Evolutionary conservation across 1,140 invertebrate species (phyloP).

Genomic region (Bombyx mandarina): DNA sequence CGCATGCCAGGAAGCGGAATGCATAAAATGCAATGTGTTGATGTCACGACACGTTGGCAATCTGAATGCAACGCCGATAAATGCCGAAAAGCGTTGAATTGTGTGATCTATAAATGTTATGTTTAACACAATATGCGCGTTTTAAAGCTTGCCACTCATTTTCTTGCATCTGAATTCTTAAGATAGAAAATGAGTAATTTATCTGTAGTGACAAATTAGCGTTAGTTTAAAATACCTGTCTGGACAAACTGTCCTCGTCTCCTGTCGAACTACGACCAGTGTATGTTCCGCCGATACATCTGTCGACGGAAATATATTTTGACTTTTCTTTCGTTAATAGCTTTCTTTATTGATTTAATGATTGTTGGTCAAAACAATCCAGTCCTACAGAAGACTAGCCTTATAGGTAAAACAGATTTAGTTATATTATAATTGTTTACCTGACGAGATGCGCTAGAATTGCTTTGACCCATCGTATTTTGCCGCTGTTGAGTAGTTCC

Average conservation of each 20-base stretch:
- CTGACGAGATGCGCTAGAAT: conserved; percentile 95
- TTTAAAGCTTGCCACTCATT: conserved; percentile 4
- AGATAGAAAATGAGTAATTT: conserved; percentile 10
- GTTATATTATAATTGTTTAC: conserved; percentile 29
- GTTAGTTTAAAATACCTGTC: conserved; percentile 48
- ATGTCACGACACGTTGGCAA: too few relatives aligned
- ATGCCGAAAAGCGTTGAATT: not conserved
- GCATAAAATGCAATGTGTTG: too few relatives aligned
- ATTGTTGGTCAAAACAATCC: too few relatives aligned
- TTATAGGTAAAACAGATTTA: too few relatives aligned
- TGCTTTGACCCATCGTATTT: conserved; percentile 97
- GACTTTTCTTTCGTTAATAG: too few relatives aligned
- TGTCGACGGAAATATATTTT: conserved; percentile 10
- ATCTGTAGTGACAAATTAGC: not conserved
- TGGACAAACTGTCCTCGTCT: conserved; percentile 76
- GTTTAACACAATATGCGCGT: not conserved
- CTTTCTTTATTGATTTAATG: too few relatives aligned
- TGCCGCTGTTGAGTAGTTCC: conserved; percentile 98
- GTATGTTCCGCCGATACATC: conserved; percentile 82
- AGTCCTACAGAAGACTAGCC: too few relatives aligned
- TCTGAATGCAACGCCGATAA: not conserved
- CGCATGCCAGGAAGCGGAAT: too few relatives aligned
- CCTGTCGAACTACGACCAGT: conserved; percentile 69
- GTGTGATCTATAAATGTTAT: not conserved
- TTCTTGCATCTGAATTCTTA: conserved; percentile 9